Conservation (phyloP, 2,797 vertebrate species). For the Malurus leucopterus region DNA sequence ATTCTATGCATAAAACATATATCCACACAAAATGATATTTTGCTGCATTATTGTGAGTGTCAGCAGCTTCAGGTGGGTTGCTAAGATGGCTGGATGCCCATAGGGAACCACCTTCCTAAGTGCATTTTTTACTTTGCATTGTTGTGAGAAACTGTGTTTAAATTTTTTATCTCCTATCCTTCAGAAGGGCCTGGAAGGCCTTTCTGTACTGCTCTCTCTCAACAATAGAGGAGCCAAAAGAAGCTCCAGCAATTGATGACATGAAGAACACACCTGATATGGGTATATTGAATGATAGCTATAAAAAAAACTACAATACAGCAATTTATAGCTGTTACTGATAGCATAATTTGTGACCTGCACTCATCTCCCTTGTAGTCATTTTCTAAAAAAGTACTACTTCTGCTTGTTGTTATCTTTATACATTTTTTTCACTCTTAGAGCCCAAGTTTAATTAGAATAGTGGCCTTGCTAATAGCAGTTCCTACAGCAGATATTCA, state of each 20-base stretch:
- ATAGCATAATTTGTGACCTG: neutral
- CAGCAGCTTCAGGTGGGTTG: neutral
- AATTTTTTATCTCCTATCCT: neutral
- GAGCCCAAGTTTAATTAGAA: constrained; percentile 60
- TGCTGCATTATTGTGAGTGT: neutral
- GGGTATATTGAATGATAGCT: neutral
- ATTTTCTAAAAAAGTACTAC: neutral
- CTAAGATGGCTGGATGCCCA: neutral
- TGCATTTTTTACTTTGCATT: neutral
- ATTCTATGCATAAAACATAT: neutral
- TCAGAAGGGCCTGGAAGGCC: neutral
- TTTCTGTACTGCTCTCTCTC: neutral
- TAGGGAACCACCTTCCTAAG: neutral
- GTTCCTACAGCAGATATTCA: constrained; percentile 69
- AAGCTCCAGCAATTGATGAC: neutral
- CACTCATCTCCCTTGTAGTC: neutral
- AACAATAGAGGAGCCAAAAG: neutral
- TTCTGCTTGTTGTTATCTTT: constrained; percentile 47
- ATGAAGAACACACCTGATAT: neutral
- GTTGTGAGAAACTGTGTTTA: neutral
- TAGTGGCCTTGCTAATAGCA: constrained; percentile 63
- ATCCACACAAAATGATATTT: neutral
- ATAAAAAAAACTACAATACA: neutral
- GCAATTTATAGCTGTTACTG: neutral
- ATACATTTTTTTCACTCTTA: neutral